Base-by-base conservation (phyloP, 2,797 vertebrate genomes). In the Siniperca obscura region DNA sequence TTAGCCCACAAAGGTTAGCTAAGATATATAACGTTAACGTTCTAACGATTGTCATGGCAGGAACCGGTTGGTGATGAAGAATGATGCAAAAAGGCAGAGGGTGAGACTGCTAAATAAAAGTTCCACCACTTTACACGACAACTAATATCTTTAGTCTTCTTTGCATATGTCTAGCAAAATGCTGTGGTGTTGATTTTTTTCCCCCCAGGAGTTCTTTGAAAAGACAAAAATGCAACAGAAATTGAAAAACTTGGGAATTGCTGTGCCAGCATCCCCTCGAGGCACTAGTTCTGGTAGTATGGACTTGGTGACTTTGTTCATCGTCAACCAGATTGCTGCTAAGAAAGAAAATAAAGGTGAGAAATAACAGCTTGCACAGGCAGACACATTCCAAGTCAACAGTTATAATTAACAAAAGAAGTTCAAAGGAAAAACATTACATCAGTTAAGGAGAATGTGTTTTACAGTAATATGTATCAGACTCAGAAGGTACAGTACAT, bases 271-370 rank as follows among this genome's bases (percentile, higher is more conserved):
- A 14, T 84, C 90, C 1, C 22, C 96, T 56, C 87, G 70, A 78
- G 88, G 74, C 84, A 87, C 77, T 22, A 90, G 93, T 34, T 70
- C 90, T 27, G 93, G 90, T 38, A 98, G 96, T 87, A 96, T 97
- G 94, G 98, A 99, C 89, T 94, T 99, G 62, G 90, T 99, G 73
- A 97, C 96, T 34, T 82, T 99, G 0, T 97, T 97, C 83, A 94
- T 99, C 67, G 97, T 98, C 85, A 98, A 98, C 90, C 97, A 98
- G 92, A 97, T 99, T 81, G 95, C 98, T 48, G 85, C 94, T 70
- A 97, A 96, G 86, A 98, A 97, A 88, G 90, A 94, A 27, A 89
- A 53, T 42, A 81, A 78, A 40, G 95, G 98, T 98, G 92, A 96
- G 94, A 44, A 69, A 85, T 22, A 13, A n/a, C n/a, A 50, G 2